Evolutionary conservation across 2,797 vertebrate genomes (phyloP), one percentile per base, ranked within the genome.

Genomic region (Lagorchestes hirsutus): DNA sequence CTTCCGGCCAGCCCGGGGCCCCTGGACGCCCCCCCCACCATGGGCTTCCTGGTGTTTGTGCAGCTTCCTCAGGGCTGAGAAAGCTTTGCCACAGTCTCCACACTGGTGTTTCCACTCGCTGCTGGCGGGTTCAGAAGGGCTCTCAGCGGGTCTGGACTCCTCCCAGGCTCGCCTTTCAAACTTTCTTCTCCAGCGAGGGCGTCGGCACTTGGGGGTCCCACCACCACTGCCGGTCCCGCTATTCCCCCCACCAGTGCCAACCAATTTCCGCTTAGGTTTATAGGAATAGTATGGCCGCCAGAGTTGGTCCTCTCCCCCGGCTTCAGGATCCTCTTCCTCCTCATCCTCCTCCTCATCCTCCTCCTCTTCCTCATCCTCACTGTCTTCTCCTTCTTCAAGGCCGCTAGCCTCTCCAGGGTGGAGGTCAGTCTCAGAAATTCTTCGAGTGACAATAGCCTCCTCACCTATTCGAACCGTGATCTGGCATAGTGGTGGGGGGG

Each of bases 251-350:
- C 67, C 40, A 0, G 93, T 0, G 0, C 97, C 95, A 14, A 96
- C 95, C 1, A 98, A 97, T 98, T 99, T 99, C 92, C 99, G 98
- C 96, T 99, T 99, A 62, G 99, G 99, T 97, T 99, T 99, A 98
- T 99, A 99, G 31, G 99, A 99, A 97, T 99, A 99, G 97, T 99
- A 99, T 4, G 99, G 99, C 95, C 99, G 98, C 99, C 99, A 99
- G 87, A 99, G 98, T 97, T 99, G 99, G 97, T 99, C 99, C 96
- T 99, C 99, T 0, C 97, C 98, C 16, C 99, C 99, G 1, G 99
- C 98, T 93, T 99, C 99, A 0, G 99, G 99, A 0, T 99, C 99
- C 29, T 99, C 99, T 28, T 99, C 97, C 0, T 97, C 96, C 10
- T 96, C 52, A 6, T 52, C 97, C 12, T 99, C 96, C 0, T 95